These are phyloP conservation scores for Agonopterix arenella DNA, from an alignment of 2,888 invertebrate genomes.

Conservation along the genomic window DNA sequence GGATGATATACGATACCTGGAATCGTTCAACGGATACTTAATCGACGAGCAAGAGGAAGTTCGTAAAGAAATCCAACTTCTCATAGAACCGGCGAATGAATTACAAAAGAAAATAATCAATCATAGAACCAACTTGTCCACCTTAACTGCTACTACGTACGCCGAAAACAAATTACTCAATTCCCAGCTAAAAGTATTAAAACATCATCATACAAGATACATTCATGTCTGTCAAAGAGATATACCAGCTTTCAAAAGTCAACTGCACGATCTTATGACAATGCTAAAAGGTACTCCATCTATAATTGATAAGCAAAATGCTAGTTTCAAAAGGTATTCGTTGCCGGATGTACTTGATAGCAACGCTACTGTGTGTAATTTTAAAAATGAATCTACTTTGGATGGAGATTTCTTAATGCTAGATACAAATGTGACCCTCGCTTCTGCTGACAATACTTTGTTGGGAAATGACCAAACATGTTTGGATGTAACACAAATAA, in stretches of 20 bases:
- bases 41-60: conserved; percentile 42
- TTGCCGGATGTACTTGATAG: conserved; percentile 50
- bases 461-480: conserved; percentile 51
- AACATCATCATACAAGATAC: conserved; percentile 56
- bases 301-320: conserved; percentile 25
- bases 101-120: conserved; percentile 56
- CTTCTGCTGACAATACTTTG: conserved; percentile 49
- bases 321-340: conserved; percentile 47
- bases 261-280: conserved; percentile 42
- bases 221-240: conserved; percentile 61
- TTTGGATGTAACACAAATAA: conserved; percentile 46
- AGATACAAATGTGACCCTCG: conserved; percentile 59
- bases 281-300: conserved; percentile 40
- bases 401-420: conserved; percentile 65
- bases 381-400: conserved; percentile 57
- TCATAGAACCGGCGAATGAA: conserved; percentile 45
- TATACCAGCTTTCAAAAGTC: conserved; percentile 53
- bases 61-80: conserved; percentile 41
- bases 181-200: conserved; percentile 55
- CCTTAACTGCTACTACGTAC: conserved; percentile 60
- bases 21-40: conserved; percentile 34
- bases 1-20: conserved; percentile 26
- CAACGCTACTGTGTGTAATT: conserved; percentile 31
- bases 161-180: conserved; percentile 61
- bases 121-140: conserved; percentile 59